Evolutionary conservation across 1,140 invertebrate species (phyloP), one percentile per base, ranked within the genome.

Genomic region (Gyrodactylus bullatarudis): DNA sequence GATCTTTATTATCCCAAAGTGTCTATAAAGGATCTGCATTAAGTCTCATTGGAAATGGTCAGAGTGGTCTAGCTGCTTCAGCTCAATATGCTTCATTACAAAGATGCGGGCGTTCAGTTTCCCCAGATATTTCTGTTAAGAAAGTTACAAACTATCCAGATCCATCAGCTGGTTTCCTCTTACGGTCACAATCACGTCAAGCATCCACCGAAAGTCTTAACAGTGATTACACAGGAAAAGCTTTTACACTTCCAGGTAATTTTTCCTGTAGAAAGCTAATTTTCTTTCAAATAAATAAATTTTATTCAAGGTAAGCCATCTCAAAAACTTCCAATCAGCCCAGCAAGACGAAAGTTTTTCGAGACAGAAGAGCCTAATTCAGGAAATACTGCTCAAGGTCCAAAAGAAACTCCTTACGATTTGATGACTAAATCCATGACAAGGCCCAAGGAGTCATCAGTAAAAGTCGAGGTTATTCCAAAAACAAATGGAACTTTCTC

Each of bases 101-200:
- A n/a, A 54, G 70, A 71, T 23, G 70, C n/a, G 24, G 24, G 1
- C 26, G 72, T 1, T 73, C 72, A 23, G 72, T 69, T 26, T 68
- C 34, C 20, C 72, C 72, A 16, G 72, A 73, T 26, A n/a, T 25
- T 69, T 73, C 72, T 22, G 26, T 26, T 20, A 73, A 26, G 26
- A 73, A 73, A 26, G 25, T 73, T 23, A 73, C 72, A 16, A 69
- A 68, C 26, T 73, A 73, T 26, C 72, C 72, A 69, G 72, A 73
- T 26, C 72, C 72, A 24, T 21, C 72, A 20, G 22, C 26, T 20
- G 72, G 72, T 20, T 73, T 73, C 26, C n/a, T 68, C 24, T 20
- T 73, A 1, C 68, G 27, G 72, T 26, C 72, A 1, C 26, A 22
- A 26, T 68, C 34, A 8, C 20, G 72, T 23, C 34, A 68, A 20